Evolutionary conservation across 2,888 invertebrate genomes (phyloP).

Genomic region (Ganaspis brasiliensis): DNA sequence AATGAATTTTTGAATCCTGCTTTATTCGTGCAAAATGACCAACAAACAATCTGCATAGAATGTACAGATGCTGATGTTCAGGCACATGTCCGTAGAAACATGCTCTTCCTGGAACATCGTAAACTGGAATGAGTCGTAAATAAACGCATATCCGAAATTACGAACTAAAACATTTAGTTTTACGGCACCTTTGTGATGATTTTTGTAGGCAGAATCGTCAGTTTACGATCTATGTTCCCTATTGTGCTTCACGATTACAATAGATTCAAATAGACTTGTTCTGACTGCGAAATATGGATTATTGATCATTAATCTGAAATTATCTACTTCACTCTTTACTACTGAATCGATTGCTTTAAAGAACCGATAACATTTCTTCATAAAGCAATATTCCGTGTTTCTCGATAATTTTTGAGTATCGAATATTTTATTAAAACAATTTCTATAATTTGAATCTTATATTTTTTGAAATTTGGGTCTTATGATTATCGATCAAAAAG

Average conservation of each 20-base stretch:
- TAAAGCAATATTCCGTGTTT: no score
- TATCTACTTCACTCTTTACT: not conserved
- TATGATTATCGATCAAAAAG: no score
- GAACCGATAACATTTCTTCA: no score
- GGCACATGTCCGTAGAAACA: slow-evolving; percentile 20
- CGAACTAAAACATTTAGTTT: slow-evolving; percentile 37
- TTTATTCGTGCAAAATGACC: not conserved
- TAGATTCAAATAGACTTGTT: not conserved
- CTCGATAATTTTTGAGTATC: no score
- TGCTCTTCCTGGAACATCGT: slow-evolving; percentile 19
- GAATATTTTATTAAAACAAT: no score
- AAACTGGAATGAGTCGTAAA: slow-evolving; percentile 34
- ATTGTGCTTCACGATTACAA: slow-evolving; percentile 21
- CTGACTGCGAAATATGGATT: slow-evolving; percentile 27
- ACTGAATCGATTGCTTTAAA: not conserved
- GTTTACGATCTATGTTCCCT: slow-evolving; percentile 25
- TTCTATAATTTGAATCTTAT: no score
- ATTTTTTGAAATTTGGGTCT: no score
- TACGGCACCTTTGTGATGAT: slow-evolving; percentile 22
- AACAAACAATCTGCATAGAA: slow-evolving; percentile 1
- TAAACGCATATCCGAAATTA: slow-evolving; percentile 26
- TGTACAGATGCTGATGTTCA: not conserved
- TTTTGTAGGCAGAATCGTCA: slow-evolving; percentile 16
- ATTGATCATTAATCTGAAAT: not conserved
- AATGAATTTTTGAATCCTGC: not conserved